Conservation (phyloP, 2,113 vertebrate species). For the Engystomops pustulosus region DNA sequence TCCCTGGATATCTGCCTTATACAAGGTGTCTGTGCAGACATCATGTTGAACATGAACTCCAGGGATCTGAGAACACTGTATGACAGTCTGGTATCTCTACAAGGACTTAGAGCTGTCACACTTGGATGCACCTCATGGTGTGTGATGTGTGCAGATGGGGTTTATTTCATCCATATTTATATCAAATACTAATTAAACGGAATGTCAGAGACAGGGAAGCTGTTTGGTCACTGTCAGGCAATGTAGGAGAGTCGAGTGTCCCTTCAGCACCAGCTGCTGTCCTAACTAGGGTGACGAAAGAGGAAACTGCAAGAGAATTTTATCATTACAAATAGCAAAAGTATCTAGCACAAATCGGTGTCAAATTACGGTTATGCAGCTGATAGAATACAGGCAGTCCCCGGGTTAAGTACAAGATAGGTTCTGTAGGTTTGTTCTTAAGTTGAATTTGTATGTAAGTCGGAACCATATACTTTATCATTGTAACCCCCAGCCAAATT, state of each 20-base stretch:
- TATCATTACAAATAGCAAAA: too few species aligned
- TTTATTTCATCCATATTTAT: slow-evolving; percentile 8
- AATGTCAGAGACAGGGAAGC: not conserved
- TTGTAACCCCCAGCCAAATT: too few species aligned
- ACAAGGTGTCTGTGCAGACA: not conserved
- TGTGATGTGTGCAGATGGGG: not conserved
- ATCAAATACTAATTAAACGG: not conserved
- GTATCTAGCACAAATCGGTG: too few species aligned
- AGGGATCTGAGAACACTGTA: too few species aligned
- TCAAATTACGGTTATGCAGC: too few species aligned
- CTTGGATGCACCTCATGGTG: not conserved
- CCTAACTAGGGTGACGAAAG: not conserved
- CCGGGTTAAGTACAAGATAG: too few species aligned
- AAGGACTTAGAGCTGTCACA: not conserved
- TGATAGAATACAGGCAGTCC: too few species aligned
- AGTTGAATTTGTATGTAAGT: too few species aligned
- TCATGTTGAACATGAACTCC: not conserved
- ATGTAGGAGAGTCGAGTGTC: not conserved
- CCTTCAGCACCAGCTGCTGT: not conserved
- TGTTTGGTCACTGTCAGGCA: not conserved
- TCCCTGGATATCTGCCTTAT: not conserved
- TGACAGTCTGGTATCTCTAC: not conserved
- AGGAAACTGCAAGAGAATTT: too few species aligned
- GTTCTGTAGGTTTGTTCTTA: too few species aligned
- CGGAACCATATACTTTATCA: too few species aligned